Evolutionary conservation across 2,797 vertebrate species (phyloP), one percentile per base, ranked within the genome.

Genomic region (Sarcoramphus papa): DNA sequence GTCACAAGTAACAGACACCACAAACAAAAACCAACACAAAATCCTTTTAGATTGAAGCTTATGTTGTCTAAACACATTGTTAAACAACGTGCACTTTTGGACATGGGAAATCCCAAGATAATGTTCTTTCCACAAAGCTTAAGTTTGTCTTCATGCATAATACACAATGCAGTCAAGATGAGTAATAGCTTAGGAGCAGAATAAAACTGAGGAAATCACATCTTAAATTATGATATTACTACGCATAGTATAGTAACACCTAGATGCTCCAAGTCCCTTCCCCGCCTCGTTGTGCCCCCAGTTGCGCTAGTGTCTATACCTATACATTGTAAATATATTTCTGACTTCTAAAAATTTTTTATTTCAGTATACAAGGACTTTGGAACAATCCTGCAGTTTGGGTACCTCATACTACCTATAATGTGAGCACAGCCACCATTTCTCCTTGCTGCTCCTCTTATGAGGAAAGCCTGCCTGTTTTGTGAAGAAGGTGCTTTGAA

Each of bases 71-170:
- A 93, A 92, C 12, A 54, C 2, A 0, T 53, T 31, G 59, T 76
- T 83, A 75, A 89, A 77, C 24, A 80, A 47, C 14, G 57, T 10
- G 14, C 12, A 41, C 53, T 70, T 91, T 15, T 47, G 75, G 45
- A 95, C n/a, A 33, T 1, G n/a, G 69, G 68, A 91, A 96, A 88
- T 90, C 92, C 75, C 80, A 75, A 57, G 72, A 56, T 50, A 75
- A 80, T 69, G 8, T 37, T 88, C 68, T 43, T 91, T 68, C 48
- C 48, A 53, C 27, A 88, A 65, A 85, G 75, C 45, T 85, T 69
- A 77, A 79, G 81, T 94, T 94, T 94, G 85, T 94, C 91, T 81
- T 95, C 89, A 95, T 96, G 50, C 48, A 95, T 95, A 95, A 95
- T 91, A 93, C 28, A 85, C 75, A 87, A 54, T 47, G 41, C 33